Base-by-base conservation (phyloP, 2,888 invertebrate species). In the Caradrina kadenii region DNA sequence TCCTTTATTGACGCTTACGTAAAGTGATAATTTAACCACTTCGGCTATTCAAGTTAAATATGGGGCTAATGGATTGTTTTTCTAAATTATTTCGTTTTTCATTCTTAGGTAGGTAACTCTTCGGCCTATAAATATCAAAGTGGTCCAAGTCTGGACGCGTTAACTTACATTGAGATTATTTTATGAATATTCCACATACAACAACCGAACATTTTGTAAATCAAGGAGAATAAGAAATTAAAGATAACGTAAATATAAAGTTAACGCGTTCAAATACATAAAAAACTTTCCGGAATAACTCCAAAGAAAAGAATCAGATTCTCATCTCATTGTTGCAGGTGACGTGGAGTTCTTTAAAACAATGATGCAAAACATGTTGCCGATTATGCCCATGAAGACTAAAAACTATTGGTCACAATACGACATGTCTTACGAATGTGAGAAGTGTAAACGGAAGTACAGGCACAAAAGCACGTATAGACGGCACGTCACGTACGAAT, bases 401-500 rank as follows among this genome's bases (percentile, higher is more conserved):
- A 96, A 96, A 91, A 95, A 94, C 86, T 96, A 92, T 86, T 95
- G 96, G 95, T 93, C 95, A 8, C 94, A 93, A 62, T 95, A 93
- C 81, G 94, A 95, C 78, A 92, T 93, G 88, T 91, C 92, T 65
- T 96, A 92, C 74, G 96, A 96, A 82, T 97, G 98, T 89, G 96
- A 96, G 76, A 96, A 96, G 81, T 98, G 98, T 90, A 96, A 97
- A 87, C 96, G 97, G 89, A 97, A 97, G 84, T 98, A 98, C 92
- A 97, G 97, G 80, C 97, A 97, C 93, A 97, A 97, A 92, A 97
- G 97, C 83, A 97, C 97, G 31, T 96, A 98, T 85, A 96, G 97
- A 87, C 96, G 97, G 85, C 98, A 98, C 88, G 93, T 97, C 63
- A 97, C 97, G 53, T 96, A 96, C 82, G 97, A 97, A 86, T 97